phyloP scores from a whole-genome alignment of 64 coral and sea anemone species.

The Platygyra sinensis region DNA sequence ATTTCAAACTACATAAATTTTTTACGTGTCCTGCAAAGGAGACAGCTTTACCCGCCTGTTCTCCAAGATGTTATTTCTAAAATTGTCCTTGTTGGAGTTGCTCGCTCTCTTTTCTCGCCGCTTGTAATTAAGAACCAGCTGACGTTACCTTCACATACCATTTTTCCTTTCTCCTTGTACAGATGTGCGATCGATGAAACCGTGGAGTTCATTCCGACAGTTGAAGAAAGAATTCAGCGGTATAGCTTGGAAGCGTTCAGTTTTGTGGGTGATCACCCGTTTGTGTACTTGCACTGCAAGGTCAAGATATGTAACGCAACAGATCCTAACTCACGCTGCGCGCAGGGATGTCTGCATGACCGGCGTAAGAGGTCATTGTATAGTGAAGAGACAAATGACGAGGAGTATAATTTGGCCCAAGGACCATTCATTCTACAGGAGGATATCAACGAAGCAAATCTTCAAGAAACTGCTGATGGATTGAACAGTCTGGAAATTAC shows the following conservation, averaged over 20 bases:
- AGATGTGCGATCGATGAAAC: background rate
- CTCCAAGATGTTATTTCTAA: too few relatives aligned
- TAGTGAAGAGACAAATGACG: background rate
- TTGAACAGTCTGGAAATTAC: background rate
- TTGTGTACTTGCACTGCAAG: slow-evolving; percentile 24
- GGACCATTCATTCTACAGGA: slow-evolving; percentile 28
- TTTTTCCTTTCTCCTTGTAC: background rate
- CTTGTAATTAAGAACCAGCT: too few relatives aligned
- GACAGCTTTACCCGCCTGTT: too few relatives aligned
- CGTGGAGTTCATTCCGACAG: background rate
- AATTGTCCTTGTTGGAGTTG: too few relatives aligned
- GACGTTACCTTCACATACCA: background rate
- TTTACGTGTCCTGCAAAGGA: too few relatives aligned
- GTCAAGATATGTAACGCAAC: slow-evolving; percentile 40
- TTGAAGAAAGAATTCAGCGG: background rate
- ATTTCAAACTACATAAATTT: too few relatives aligned
- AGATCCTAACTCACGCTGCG: slow-evolving; percentile 30
- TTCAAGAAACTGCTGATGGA: background rate
- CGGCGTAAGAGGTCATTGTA: slow-evolving; percentile 19
- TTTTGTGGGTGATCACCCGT: slow-evolving; percentile 15
- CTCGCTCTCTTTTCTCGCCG: background rate
- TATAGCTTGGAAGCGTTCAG: slow-evolving; percentile 23
- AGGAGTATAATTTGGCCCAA: slow-evolving; percentile 7
- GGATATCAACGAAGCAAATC: background rate
- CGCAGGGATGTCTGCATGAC: slow-evolving; percentile 11